Percentiles rank a stretch among this genome's conserved stretches.
These are phyloP conservation scores for Rhorus exstirpatorius DNA, from an alignment of 2,888 invertebrate genomes.

Conservation along the genomic window DNA sequence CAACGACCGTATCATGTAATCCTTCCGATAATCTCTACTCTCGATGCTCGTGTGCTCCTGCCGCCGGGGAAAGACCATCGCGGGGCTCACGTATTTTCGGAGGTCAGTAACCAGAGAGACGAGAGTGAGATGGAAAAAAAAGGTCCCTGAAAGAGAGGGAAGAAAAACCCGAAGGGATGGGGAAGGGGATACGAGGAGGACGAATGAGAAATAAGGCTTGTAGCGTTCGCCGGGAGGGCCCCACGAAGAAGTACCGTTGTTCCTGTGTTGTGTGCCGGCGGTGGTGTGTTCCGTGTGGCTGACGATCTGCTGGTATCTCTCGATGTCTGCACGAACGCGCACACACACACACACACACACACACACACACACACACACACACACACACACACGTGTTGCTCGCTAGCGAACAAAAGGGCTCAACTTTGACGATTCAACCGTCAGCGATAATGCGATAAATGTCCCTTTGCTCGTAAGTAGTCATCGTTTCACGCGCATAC, in stretches of 20 bases:
- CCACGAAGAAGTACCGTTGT: slow-evolving; percentile 84
- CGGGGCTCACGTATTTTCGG: slow-evolving; percentile 81
- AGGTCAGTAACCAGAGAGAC: slow-evolving; percentile 85
- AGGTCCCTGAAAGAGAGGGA: slow-evolving; percentile 56
- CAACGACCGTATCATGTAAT: not conserved
- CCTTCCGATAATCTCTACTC: not conserved
- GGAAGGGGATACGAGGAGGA: slow-evolving; percentile 14
- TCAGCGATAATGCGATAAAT: not conserved
- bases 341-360: slow-evolving; percentile 18
- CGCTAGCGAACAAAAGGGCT: not conserved
- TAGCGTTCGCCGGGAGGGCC: slow-evolving; percentile 70
- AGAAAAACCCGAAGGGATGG: slow-evolving; percentile 2
- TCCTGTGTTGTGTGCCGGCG: slow-evolving; percentile 73
- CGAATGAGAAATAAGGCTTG: slow-evolving; percentile 24
- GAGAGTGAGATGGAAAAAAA: slow-evolving; percentile 79
- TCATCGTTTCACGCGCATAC: not conserved
- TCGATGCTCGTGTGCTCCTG: not conserved
- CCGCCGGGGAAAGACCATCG: slow-evolving; percentile 13
- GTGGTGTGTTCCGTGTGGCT: slow-evolving; percentile 43
- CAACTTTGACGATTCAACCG: not conserved
- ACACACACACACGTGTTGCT: not conserved
- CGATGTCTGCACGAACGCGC: slow-evolving; percentile 9
- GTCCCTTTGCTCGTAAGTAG: not conserved
- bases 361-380: too few relatives aligned
- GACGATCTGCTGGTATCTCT: slow-evolving; percentile 25